Conservation (phyloP, 2,113 vertebrate species). For the Puffinus mauretanicus region DNA sequence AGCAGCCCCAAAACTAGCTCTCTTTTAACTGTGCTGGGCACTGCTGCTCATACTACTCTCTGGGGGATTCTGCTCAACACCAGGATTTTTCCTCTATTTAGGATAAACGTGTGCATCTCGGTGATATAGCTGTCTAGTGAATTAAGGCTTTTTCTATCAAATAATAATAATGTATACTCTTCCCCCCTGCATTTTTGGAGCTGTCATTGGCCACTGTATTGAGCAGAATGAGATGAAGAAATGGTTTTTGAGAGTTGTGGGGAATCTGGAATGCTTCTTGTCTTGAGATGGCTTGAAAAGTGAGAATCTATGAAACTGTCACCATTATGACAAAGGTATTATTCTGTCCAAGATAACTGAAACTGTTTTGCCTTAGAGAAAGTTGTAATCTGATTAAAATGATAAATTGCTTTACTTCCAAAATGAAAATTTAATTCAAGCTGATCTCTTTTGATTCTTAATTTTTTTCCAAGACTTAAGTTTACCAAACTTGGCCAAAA, state of each 20-base stretch:
- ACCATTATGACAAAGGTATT: not conserved
- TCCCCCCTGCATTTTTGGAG: not conserved
- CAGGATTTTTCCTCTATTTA: not conserved
- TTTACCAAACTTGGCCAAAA: not conserved
- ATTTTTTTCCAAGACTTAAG: not conserved
- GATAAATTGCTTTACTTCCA: not conserved
- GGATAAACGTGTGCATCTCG: not conserved
- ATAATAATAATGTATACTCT: not conserved
- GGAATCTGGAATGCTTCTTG: not conserved
- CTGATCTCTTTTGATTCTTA: not conserved
- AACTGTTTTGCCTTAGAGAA: not conserved
- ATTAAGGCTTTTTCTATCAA: not conserved
- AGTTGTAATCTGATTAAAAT: not conserved
- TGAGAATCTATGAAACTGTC: not conserved
- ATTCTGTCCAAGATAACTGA: not conserved
- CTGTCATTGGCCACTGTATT: not conserved
- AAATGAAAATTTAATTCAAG: not conserved
- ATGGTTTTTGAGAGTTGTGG: not conserved
- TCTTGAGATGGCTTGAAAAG: not conserved
- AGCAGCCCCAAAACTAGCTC: not conserved
- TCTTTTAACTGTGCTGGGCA: not conserved
- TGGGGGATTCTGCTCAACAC: not conserved
- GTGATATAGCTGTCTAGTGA: not conserved
- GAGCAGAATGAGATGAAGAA: not conserved
- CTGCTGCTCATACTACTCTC: not conserved